Evolutionary conservation across 2,797 vertebrate species (phyloP), one percentile per base, ranked within the genome.

Genomic region (Danio tinwini): DNA sequence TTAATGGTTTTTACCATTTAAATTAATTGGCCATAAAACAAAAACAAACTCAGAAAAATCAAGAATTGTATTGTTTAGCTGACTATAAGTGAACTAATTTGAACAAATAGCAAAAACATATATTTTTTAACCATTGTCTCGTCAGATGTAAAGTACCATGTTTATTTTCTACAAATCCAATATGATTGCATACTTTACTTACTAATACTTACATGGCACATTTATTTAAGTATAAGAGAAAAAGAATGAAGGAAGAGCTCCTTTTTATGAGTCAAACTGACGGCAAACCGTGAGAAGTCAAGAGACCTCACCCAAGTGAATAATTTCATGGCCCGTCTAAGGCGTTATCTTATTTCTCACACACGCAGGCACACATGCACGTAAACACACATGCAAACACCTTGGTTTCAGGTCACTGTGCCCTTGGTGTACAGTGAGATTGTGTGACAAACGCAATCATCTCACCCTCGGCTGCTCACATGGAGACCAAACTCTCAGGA

Each of bases 371-470:
- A 80, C 81, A 81, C 81, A 62, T 79, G 81, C 44, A 76, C 83
- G 81, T 17, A 44, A 76, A 72, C 67, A 85, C 83, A 84, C 80
- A 70, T 80, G 74, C 83, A 85, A 84, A 85, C 88, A 80, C 83
- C 78, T 80, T 65, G 65, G 88, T 93, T 90, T 92, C 90, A 90
- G 92, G 94, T 93, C 91, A 84, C 85, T 83, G 81, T 93, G 93
- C 88, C 92, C 92, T 92, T 78, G 81, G 87, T 86, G 80, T 86
- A 86, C 79, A 10, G 88, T 87, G 87, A 89, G 76, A 81, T 49
- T 74, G 74, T 75, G 63, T 78, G 70, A 64, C 78, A 80, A 80
- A 80, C 77, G 79, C 68, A 74, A 83, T 52, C 53, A 84, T 13
- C 81, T 59, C 84, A 17, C 70, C 42, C 76, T 70, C 74, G 63